Evolutionary conservation across 2,888 invertebrate genomes (phyloP), one percentile per base, ranked within the genome.

Genomic region (Ptilodon capucinus): DNA sequence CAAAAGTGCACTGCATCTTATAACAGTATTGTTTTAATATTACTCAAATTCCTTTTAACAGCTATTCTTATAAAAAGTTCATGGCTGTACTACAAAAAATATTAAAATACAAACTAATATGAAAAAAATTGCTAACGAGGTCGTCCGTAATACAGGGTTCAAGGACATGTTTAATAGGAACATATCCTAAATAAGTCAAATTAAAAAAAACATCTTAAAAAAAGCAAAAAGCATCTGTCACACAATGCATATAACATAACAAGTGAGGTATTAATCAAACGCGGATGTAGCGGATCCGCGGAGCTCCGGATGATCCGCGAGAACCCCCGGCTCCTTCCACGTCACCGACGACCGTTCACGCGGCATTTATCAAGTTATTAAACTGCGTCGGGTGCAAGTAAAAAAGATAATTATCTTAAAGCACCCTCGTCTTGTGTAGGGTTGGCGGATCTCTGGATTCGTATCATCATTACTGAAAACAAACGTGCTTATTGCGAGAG

Each of bases 381-480:
- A 84, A 86, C 83, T 63, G 78, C 76, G 74, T 77, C 77, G 86
- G 87, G 83, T 80, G 82, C 79, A 79, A 74, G 85, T 89, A 91
- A 90, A 91, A 90, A 91, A 91, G 91, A 91, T 90, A 91, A 91
- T 91, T 90, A 90, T 91, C 91, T 91, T 90, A 86, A 77, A 76
- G 65, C 57, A 85, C 90, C 89, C 89, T 85, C 81, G 79, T 89
- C 88, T 90, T 89, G 60, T 57, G 38, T 63, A 85, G 89, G 89
- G 91, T 59, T 86, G 84, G 35, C 70, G 19, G 38, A 19, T 19
- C 19, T 18, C 19, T 6, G 32, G 32, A 38, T 38, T 19, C 19
- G 36, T 36, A n/a, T 13, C 19, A n/a, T 13, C 19, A 38, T 38
- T 38, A 19, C 43, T 46, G 48, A 46, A 48, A 45, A 48, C 40